Evolutionary conservation across 2,113 vertebrate species (phyloP).

Genomic region (Chamaetylas fuelleborni): DNA sequence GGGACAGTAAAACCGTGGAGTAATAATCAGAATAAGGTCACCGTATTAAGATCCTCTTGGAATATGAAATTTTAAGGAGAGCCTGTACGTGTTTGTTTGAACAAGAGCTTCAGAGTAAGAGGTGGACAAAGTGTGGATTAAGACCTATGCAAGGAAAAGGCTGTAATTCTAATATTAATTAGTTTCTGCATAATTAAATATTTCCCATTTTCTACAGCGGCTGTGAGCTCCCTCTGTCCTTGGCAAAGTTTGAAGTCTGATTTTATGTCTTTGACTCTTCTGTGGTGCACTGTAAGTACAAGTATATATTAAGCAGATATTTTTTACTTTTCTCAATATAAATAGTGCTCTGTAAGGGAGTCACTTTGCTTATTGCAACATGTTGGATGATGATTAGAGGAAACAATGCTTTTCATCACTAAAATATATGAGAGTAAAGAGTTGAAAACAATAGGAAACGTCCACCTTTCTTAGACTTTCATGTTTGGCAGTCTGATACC

Average conservation of each 20-base stretch:
- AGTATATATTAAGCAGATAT: not conserved
- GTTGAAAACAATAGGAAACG: not conserved
- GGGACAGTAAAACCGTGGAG: not conserved
- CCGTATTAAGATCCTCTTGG: not conserved
- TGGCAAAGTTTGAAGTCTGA: constrained; percentile 18
- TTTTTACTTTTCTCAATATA: not conserved
- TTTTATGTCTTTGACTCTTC: constrained; percentile 38
- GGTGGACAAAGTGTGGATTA: constrained; percentile 32
- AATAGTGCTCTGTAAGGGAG: not conserved
- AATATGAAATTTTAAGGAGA: constrained; percentile 53
- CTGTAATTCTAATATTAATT: constrained; percentile 55
- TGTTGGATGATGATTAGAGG: constrained; percentile 13
- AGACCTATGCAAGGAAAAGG: not conserved
- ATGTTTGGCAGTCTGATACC: not conserved
- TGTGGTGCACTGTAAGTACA: not conserved
- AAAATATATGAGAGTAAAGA: not conserved
- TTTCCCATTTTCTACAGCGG: constrained; percentile 15
- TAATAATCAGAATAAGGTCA: constrained; percentile 57
- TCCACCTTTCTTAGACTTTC: constrained; percentile 1
- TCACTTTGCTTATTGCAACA: not conserved
- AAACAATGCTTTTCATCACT: not conserved
- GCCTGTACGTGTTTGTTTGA: constrained; percentile 36
- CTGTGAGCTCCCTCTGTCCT: constrained; percentile 37
- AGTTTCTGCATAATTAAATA: constrained; percentile 64
- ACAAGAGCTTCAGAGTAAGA: constrained; percentile 18